Percentiles rank a stretch among this genome's conserved stretches.
Conservation (phyloP, 2,888 invertebrate genomes). For the Digitonthophagus gazella region DNA sequence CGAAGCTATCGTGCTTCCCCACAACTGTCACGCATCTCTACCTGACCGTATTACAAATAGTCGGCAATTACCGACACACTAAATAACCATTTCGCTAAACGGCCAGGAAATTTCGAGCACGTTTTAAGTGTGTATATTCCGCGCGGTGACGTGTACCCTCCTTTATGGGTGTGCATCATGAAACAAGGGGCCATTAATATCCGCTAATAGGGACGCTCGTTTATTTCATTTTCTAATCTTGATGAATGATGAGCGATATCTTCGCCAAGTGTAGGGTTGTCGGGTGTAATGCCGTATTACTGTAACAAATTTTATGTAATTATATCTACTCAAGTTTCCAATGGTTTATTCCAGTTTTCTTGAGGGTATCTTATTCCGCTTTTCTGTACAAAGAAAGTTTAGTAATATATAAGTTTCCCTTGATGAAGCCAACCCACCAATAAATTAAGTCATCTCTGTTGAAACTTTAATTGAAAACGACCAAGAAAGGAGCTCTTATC, state of each 20-base stretch:
- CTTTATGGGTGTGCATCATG: conserved; percentile 17
- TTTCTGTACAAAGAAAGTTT: not conserved
- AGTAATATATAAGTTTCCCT: not conserved
- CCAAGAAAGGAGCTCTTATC: not conserved
- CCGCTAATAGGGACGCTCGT: conserved; percentile 11
- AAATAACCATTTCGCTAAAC: conserved; percentile 23
- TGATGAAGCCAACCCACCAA: not conserved
- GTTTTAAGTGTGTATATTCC: conserved; percentile 16
- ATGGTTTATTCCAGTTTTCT: too few species aligned
- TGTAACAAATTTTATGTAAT: too few species aligned
- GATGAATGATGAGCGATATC: not conserved
- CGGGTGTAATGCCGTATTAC: too few species aligned
- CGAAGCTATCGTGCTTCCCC: conserved; percentile 5
- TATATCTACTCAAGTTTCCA: too few species aligned
- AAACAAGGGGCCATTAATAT: conserved; percentile 17
- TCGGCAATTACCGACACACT: conserved; percentile 22
- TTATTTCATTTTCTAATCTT: conserved; percentile 11
- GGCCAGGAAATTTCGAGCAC: conserved; percentile 22
- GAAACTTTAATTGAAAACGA: not conserved
- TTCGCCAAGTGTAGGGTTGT: not conserved
- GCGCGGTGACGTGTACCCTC: conserved; percentile 7
- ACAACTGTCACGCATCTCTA: conserved; percentile 24
- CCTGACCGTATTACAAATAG: conserved; percentile 26
- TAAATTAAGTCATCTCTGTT: not conserved
- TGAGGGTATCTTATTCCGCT: too few species aligned